Base-by-base conservation (phyloP, 2,113 vertebrate species). In the Stictonetta naevosa region DNA sequence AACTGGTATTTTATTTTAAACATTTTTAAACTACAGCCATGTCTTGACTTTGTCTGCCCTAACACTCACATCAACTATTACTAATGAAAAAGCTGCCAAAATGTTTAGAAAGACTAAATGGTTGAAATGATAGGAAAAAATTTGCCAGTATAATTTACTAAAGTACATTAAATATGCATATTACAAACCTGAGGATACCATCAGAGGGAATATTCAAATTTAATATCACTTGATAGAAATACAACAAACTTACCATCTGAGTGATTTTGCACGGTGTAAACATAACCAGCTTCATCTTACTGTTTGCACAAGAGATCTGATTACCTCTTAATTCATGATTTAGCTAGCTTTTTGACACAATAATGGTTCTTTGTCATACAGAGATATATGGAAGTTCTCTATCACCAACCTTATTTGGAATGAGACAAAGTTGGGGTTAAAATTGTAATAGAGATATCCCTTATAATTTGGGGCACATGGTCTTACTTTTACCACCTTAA, bases 401-500 rank as follows among this genome's bases (percentile, higher is more conserved):
- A 81, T 4, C 28, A 62, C 3, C 21, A 86, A 46, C 4, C 16
- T 90, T 59, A 64, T 17, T 28, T 62, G 50, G 36, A 88, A 78
- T 60, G 31, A 71, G 11, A 75, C 22, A 88, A 59, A 89, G 73
- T 1, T 26, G 11, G 2, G 4, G 3, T 0, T 1, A 62, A 18
- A 86, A 71, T 34, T 50, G 72, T 3, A 5, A 38, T 86, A 40
- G 29, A 69, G 29, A 83, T 19, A 55, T 56, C 23, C 7, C 44
- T 46, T 26, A 44, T 26, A 16, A 82, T 14, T 89, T 88, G 28
- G 78, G 33, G 26, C 7, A 64, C 11, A 87, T 1, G 48, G 33
- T 53, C 78, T 95, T 56, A 87, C 44, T 55, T 68, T 87, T 84
- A 69, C 36, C 55, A 82, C 50, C 75, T 58, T 62, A 86, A 79